Base-by-base conservation (phyloP, 1,140 invertebrate genomes). In the Campoletis sonorensis region DNA sequence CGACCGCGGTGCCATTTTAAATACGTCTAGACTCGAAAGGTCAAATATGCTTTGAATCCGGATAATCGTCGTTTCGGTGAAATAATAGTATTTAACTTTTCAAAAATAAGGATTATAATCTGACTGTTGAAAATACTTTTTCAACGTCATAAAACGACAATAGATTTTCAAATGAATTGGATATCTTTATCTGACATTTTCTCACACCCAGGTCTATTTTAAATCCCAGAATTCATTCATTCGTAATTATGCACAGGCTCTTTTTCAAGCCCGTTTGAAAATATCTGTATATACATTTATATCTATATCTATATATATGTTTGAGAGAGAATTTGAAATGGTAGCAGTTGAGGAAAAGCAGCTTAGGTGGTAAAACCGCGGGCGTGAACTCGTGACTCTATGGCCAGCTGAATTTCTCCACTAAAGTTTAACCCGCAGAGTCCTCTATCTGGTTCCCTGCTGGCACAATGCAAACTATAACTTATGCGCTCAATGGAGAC, bases 351-450 rank as follows among this genome's bases (percentile, higher is more conserved):
- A 82, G 82, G 80, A 61, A 84, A 83, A 86, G 82, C 79, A 72
- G 83, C 80, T 82, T 77, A 84, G 79, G 79, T 72, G 77, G 72
- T 79, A 40, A 78, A 77, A 67, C 64, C 81, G 58, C 79, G 77
- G 72, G 78, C 64, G 71, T 67, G 82, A 81, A 83, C 83, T 79
- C 80, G 75, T 79, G 76, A 79, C 80, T 81, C 83, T 54, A 81
- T 83, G 40, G 37, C 82, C 70, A 75, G 73, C 82, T 78, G 80
- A 86, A 84, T 83, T 86, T 86, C 79, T 81, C 85, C 83, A 61
- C 70, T 81, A 81, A 84, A 81, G 82, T 79, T 67, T 54, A 71
- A 82, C 79, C 80, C 72, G 45, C 40, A 30, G 72, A 64, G 61
- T 26, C 23, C 61, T 64, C n/a, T 64, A 64, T 23, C 61, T 64